Evolutionary conservation across 2,888 invertebrate species (phyloP), one percentile per base, ranked within the genome.

Genomic region (Mesoligia furuncula): DNA sequence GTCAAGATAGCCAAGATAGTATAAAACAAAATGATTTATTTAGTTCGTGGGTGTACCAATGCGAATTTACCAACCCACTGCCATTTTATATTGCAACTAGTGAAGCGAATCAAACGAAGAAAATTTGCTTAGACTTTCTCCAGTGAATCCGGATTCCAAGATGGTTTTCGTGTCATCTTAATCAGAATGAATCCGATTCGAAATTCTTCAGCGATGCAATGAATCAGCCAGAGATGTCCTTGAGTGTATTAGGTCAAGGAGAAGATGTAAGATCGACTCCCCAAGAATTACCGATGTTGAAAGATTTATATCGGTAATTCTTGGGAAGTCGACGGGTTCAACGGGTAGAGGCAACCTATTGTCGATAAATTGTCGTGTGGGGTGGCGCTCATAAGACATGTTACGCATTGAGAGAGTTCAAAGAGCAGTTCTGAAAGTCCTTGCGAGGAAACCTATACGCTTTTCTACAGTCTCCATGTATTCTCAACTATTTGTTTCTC

Each of bases 121-220:
- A 72, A 81, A 71, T 77, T 77, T 51, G 31, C 7, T 20, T 61
- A 36, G 70, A 77, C 64, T 45, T 65, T 24, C 67, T 45, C 45
- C 15, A 68, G 68, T 57, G 51, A 82, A 68, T 59, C 59, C 1
- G 39, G 54, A 69, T 77, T 45, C 54, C 4, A 54, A 72, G n/a
- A 59, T 45, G 45, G 48, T 64, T 64, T 68, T 54, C 83, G 61
- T 48, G 51, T 17, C 71, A 65, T 77, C 59, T 31, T 77, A 82
- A 76, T 77, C 57, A 69, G 48, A 83, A 59, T 64, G 39, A 61
- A 69, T 67, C 48, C 24, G 15, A 57, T 36, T 31, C 7, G 48
- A 69, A 61, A 59, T 45, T n/a, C 27, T 42, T 72, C 68, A 20
- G 51, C 17, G 45, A 48, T 64, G 69, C 72, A 48, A 48, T 61